These are phyloP conservation scores for Danio kyathit DNA, from an alignment of 2,797 vertebrate species.

Conservation along the genomic window DNA sequence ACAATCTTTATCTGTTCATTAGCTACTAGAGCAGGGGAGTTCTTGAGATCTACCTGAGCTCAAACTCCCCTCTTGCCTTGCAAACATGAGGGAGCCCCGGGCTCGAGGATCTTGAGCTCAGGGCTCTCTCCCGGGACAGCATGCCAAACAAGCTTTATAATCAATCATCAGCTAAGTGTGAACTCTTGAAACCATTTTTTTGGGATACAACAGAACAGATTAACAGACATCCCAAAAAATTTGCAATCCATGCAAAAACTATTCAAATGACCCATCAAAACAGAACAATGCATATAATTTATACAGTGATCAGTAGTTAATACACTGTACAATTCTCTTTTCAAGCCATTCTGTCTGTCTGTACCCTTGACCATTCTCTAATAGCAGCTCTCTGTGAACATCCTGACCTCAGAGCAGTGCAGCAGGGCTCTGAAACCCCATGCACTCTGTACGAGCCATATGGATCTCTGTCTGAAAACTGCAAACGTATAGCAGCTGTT, in stretches of 20 bases:
- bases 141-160: too few species aligned
- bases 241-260: not conserved
- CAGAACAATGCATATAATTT: not conserved
- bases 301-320: not conserved
- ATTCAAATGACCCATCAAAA: not conserved
- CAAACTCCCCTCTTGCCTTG: too few species aligned
- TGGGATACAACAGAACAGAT: not conserved
- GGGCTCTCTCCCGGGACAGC: too few species aligned
- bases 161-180: too few species aligned
- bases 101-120: too few species aligned
- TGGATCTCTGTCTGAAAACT: conserved; percentile 25
- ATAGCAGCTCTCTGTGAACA: conserved; percentile 2
- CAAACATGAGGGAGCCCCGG: too few species aligned
- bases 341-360: not conserved
- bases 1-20: too few species aligned
- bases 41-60: too few species aligned
- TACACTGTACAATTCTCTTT: not conserved
- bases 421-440: not conserved
- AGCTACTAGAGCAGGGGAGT: too few species aligned
- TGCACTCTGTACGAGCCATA: not conserved
- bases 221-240: not conserved
- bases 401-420: not conserved
- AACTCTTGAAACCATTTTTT: too few species aligned
- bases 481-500: conserved; percentile 1
- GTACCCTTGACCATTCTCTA: not conserved